Evolutionary conservation across 2,888 invertebrate genomes (phyloP), one percentile per base, ranked within the genome.

Genomic region (Drosophila rubida): DNA sequence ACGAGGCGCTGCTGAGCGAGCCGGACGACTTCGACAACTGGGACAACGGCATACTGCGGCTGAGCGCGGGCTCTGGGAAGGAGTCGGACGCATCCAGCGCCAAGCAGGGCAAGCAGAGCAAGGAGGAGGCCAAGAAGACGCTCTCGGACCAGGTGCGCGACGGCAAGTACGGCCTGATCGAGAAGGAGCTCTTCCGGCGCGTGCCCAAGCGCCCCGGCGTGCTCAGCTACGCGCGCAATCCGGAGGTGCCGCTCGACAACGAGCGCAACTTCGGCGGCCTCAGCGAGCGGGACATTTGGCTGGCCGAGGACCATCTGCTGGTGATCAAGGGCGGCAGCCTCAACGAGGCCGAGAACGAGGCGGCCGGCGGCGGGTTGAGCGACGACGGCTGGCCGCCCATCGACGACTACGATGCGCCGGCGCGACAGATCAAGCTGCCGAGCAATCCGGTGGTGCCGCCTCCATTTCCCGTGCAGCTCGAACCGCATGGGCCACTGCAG

Each of bases 391-490:
- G 97, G 97, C 94, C 95, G 53, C 95, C 97, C 19, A 96, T 97
- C 79, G 97, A 97, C 90, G 94, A 95, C 90, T 97, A 96, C 91
- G 94, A 95, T 91, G 96, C 97, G 74, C 96, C 97, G 23, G 93
- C 94, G 88, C 94, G 97, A 86, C 97, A 96, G 92, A 96, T 97
- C 90, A 96, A 96, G 92, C 94, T 97, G 87, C 97, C 97, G 42
- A 94, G 53, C 95, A 95, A 95, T 91, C 96, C 97, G 8, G 95
- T 95, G 92, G 95, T 97, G 86, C 97, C 97, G 92, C 97, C 97
- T 94, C 97, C 97, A 93, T 97, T 97, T 95, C 97, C 97, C 91
- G 95, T 97, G 92, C 97, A 96, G 93, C 95, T 97, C 92, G 94
- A 94, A 92, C 96, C 97, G 91, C 94, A 95, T 90, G 97, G 96